Base-by-base conservation (phyloP, 1,140 invertebrate genomes). In the Lepidurus couesii region DNA sequence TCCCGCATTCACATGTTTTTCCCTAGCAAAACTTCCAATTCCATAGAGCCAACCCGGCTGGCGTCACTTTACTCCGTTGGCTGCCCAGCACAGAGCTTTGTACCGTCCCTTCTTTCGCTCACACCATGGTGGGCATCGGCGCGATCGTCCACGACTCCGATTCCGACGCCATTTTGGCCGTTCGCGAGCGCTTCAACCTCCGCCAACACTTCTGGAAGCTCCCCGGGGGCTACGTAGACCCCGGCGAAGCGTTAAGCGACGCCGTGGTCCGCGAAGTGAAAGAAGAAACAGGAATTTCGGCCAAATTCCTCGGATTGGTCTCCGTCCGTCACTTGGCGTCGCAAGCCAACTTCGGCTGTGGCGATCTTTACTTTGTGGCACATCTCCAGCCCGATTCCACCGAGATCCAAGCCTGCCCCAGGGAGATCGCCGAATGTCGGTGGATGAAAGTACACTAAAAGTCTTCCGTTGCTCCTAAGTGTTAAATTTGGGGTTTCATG, bases 141-240 rank as follows among this genome's bases (percentile, higher is more conserved):
- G 94, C 91, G 1, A 88, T 96, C 82, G 92, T 97, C 7, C 88
- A 95, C 16, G 94, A 96, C 83, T 42, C 74, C 13, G 88, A 90
- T 1, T 84, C 89, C 7, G 86, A 90, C 47, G 88, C 96, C 84
- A 84, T 97, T 42, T 86, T 97, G 44, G 92, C 93, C 0, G 89
- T 96, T 16, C 89, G 90, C 80, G 94, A 96, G 83, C 91, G 90
- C 83, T 90, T 89, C 84, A 88, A 89, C 81, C 81, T 84, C 42
- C 26, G 79, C 45, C 44, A 45, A 42, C 85, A 82, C 86, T 89
- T 82, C 77, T 97, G 95, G 95, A 98, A 98, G 86, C 86, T 97
- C 21, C 95, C 95, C 42, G 95, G 95, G 79, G 95, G 95, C 77
- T 93, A 94, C 86, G 92, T 95, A 42, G 93, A 97, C 84, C 91